Base-by-base conservation (phyloP, 2,113 vertebrate genomes). In the Gymnarchus niloticus region DNA sequence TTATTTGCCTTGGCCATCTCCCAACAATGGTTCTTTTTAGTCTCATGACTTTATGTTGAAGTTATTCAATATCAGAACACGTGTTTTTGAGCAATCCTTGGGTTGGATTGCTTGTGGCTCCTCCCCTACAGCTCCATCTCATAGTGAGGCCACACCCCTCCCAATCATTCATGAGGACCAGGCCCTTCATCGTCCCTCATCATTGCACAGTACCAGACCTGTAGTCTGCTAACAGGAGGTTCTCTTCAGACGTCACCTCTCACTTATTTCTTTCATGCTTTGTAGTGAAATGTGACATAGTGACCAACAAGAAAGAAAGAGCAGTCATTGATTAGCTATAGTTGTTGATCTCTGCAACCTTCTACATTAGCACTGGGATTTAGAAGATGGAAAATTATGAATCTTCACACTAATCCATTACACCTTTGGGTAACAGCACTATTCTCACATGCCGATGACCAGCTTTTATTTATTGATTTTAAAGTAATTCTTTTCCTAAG, bases 1-100 rank as follows among this genome's bases (percentile, higher is more conserved):
- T 84, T 91, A 93, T 94, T 93, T 86, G 54, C 65, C 41, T 89
- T 93, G 92, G 93, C 88, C 89, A 92, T 92, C 90, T 91, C 87
- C 93, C 92, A 93, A 81, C 54, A 33, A 81, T 81, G 56, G 83
- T 82, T 49, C 78, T 90, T 86, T 57, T 12, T 89, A 37, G 86
- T 86, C 88, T 91, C 88, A 87, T 91, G 90, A 91, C 89, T 91
- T 91, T 93, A 87, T 81, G 85, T 91, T 89, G 86, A 85, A 81
- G 83, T 21, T 87, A 87, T 89, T 91, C 76, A 73, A 84, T 73
- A 78, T 41, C 19, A 41, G 84, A 52, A 49, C 77, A 84, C 84
- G 83, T 85, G 54, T 25, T 77, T 73, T 84, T 44, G 6, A 82
- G 69, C 83, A 87, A 61, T 48, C 57, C 76, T 51, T 59, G 19